Evolutionary conservation across 2,113 vertebrate species (phyloP).

Genomic region (Symphodus melops): DNA sequence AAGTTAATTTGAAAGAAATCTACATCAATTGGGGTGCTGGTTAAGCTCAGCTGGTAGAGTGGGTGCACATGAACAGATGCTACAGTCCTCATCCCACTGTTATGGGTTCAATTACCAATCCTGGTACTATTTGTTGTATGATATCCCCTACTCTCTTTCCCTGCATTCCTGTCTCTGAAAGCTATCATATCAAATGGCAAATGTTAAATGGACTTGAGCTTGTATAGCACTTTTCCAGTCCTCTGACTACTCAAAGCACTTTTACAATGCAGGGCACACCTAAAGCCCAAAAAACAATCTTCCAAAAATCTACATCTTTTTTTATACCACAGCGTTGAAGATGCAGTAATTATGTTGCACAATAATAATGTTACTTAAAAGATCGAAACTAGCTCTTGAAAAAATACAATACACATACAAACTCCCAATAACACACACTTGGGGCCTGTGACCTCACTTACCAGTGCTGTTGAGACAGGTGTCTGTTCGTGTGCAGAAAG

Average conservation of each 20-base stretch:
- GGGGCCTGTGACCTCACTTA: conserved; percentile 57
- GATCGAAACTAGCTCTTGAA: neutral
- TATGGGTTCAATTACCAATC: too few species aligned
- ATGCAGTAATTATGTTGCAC: conserved; percentile 8
- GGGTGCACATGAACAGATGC: too few species aligned
- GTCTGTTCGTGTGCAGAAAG: conserved; percentile 55
- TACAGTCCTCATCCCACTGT: too few species aligned
- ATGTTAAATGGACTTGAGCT: too few species aligned
- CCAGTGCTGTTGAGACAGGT: conserved; percentile 72
- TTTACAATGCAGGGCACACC: too few species aligned
- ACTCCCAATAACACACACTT: conserved; percentile 41
- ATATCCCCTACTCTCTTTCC: too few species aligned
- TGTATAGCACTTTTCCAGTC: too few species aligned
- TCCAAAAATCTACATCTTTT: neutral
- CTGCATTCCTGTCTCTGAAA: too few species aligned
- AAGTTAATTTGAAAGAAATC: neutral
- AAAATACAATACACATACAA: conserved; percentile 7
- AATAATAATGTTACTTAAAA: conserved; percentile 4
- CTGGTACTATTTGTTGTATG: too few species aligned
- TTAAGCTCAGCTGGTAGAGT: too few species aligned
- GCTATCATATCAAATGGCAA: too few species aligned
- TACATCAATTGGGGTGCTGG: neutral
- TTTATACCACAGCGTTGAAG: neutral
- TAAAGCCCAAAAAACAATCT: neutral
- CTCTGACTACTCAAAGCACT: too few species aligned